Base-by-base conservation (phyloP, 1,140 invertebrate genomes). In the Drosophila cardini region DNA sequence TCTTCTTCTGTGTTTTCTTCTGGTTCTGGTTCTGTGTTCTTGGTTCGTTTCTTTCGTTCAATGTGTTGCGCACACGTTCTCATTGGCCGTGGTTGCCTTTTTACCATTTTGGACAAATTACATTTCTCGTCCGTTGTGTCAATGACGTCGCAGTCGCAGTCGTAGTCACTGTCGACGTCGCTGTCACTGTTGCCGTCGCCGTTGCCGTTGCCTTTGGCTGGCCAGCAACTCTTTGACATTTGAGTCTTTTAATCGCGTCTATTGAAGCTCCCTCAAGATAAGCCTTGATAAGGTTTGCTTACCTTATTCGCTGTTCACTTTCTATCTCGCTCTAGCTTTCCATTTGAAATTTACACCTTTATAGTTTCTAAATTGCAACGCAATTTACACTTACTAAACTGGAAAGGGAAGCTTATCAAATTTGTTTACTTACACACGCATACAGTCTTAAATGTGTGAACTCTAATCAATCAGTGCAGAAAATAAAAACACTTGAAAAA, bases 31-130 rank as follows among this genome's bases (percentile, higher is more conserved):
- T 48, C 15, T 43, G 42, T 43, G 45, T 26, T 21, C 30, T 50
- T 50, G 58, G 32, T 62, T 62, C 45, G 46, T 82, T 26, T 69
- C 48, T 52, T 84, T 79, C 62, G 53, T 63, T 69, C 71, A 67
- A 13, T 69, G 46, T 45, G 52, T 68, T 57, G 48, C 18, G 64
- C 64, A 52, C 64, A 62, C 69, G 63, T 52, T 48, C 40, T 43
- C 46, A 72, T 50, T 72, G 26, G 13, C 18, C 58, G 56, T 74
- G 57, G 65, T 43, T 71, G 75, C 43, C 69, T 36, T 83, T 61
- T 77, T 64, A 71, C 80, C 80, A 83, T 72, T 80, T 76, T 43
- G 58, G 62, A 72, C 80, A 83, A 72, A 78, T 72, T 83, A 82
- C 80, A 70, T 62, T 79, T 76, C 80, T 79, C 55, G 46, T 58